Conservation (phyloP, 2,113 vertebrate species). For the Anseranas semipalmata region DNA sequence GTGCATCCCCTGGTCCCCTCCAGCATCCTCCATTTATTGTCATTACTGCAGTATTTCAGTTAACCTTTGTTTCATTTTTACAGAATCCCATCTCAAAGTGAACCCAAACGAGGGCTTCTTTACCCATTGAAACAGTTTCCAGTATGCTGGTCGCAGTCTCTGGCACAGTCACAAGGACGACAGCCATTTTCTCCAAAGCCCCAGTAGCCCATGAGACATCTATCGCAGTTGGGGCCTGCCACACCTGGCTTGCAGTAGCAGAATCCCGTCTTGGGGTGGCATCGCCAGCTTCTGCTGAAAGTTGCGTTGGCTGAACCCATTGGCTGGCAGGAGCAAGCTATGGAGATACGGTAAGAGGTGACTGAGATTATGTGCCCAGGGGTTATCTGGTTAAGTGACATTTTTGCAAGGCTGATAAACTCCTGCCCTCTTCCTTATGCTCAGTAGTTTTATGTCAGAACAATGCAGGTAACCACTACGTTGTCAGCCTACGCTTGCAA, state of each 20-base stretch:
- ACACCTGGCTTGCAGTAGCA: constrained; percentile 87
- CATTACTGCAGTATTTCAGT: background rate
- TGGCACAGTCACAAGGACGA: constrained; percentile 80
- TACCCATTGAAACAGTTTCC: constrained; percentile 83
- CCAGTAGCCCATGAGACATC: constrained; percentile 87
- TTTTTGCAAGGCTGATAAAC: background rate
- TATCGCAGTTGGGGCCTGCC: constrained; percentile 78
- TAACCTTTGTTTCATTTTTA: background rate
- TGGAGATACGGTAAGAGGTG: background rate
- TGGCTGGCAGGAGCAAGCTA: constrained; percentile 86
- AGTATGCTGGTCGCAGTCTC: constrained; percentile 80
- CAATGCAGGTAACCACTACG: background rate
- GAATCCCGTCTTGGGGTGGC: constrained; percentile 87
- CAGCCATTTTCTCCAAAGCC: constrained; percentile 85
- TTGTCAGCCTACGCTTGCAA: background rate
- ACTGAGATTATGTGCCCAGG: background rate
- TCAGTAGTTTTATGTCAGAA: background rate
- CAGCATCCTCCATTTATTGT: background rate
- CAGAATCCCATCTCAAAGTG: background rate
- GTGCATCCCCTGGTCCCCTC: background rate
- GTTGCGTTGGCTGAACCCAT: constrained; percentile 75
- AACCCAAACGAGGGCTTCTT: background rate
- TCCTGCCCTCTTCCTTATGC: background rate
- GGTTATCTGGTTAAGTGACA: background rate
- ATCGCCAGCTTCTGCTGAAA: constrained; percentile 71